Evolutionary conservation across 92 coral and sea anemone genomes (phyloP).

Genomic region (Actinostola sp.): DNA sequence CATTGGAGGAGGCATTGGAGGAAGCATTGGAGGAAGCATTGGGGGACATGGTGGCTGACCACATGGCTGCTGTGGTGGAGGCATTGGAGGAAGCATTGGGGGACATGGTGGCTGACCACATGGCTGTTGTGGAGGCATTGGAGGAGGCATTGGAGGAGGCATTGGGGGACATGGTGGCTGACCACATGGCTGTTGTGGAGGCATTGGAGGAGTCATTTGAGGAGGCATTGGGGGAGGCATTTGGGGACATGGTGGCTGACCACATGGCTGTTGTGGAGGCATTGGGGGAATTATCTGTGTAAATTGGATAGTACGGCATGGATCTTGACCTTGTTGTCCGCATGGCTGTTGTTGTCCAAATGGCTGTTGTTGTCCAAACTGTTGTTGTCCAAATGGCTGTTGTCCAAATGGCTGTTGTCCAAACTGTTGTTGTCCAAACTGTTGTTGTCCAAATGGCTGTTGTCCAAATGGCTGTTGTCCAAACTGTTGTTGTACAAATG

Average conservation of each 20-base stretch:
- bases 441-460: constrained; percentile 8
- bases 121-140: constrained; percentile 38
- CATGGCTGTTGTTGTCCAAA: constrained; percentile 14
- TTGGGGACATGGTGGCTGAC: constrained; percentile 47
- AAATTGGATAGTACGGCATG: constrained; percentile 22
- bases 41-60: constrained; percentile 23
- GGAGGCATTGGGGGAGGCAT: constrained; percentile 33
- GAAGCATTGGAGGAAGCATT: constrained; percentile 13
- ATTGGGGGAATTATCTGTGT: constrained; percentile 33
- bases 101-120: constrained; percentile 24
- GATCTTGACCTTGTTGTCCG: constrained; percentile 40
- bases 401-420: constrained; percentile 17
- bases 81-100: background rate
- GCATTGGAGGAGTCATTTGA: constrained; percentile 32
- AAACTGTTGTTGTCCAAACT: background rate
- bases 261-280: constrained; percentile 36
- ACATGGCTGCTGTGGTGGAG: constrained; percentile 39
- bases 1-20: constrained; percentile 7
- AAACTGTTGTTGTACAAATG: background rate
- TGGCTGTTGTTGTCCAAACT: constrained; percentile 14
- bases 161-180: constrained; percentile 47
- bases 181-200: constrained; percentile 39
- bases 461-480: constrained; percentile 1
- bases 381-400: constrained; percentile 4
- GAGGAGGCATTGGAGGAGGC: constrained; percentile 43